Base-by-base conservation (phyloP, 1,140 invertebrate species). In the Eciton burchellii region DNA sequence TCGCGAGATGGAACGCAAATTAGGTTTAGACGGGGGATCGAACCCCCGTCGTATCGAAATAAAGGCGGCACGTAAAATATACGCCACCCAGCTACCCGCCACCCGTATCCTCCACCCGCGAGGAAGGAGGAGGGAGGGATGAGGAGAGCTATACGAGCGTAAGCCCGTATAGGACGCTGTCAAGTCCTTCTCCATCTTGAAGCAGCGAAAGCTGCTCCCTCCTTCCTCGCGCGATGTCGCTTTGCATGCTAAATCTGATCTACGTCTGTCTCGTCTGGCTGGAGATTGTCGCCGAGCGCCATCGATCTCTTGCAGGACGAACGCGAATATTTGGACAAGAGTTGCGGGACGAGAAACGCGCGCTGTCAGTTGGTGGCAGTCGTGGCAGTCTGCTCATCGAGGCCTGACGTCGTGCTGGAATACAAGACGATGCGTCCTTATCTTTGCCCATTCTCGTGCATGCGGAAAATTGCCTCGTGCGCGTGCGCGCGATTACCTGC, bases 1-100 rank as follows among this genome's bases (percentile, higher is more conserved):
- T 91, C 89, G 90, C 84, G 90, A 91, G 86, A 93, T 93, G 92
- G 90, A 93, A 93, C 88, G 92, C 92, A 93, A 93, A 93, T 93
- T 93, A 93, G 91, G 91, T 93, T 93, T 92, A 84, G 88, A 90
- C 88, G 85, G 90, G 6, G 90, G 89, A 93, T 93, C 89, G 89
- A 92, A 92, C 82, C 87, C 88, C 72, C 81, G 81, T 84, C 81
- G 91, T 93, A 93, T 92, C 92, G 91, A 93, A 93, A 92, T 92
- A 92, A 93, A 93, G 89, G 90, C 89, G 83, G 85, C 89, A 90
- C 90, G 89, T 92, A 91, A 92, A 92, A 91, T 91, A 91, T 91
- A 92, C 82, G 89, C 86, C 86, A 77, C 60, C 81, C 81, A 81
- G 63, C 66, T 70, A 59, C 83, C 82, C 47, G 62, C 57, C 49